Evolutionary conservation across 2,888 invertebrate species (phyloP), one percentile per base, ranked within the genome.

Genomic region (Lottia scabra): DNA sequence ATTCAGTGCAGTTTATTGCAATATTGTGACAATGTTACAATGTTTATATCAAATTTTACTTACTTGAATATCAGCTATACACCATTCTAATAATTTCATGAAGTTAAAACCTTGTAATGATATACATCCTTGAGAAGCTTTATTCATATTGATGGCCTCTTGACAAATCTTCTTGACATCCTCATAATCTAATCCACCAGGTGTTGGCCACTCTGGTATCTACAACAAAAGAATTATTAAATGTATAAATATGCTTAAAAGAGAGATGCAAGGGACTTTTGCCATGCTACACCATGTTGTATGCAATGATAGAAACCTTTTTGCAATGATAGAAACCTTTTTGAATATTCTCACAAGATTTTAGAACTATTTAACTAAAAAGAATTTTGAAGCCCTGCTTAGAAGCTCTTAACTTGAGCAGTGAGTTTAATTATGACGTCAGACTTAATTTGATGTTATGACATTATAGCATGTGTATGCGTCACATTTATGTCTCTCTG

Each of bases 11-110:
- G 30, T 30, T 30, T n/a, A n/a, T n/a, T n/a, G n/a, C n/a, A n/a
- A n/a, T n/a, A n/a, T n/a, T n/a, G n/a, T n/a, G n/a, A n/a, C n/a
- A n/a, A n/a, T n/a, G n/a, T n/a, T n/a, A n/a, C n/a, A n/a, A n/a
- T n/a, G n/a, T n/a, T n/a, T n/a, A n/a, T n/a, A n/a, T n/a, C n/a
- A n/a, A n/a, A n/a, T n/a, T n/a, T n/a, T n/a, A 30, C 73, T 71
- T 70, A 86, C 86, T 78, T 80, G 76, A 26, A 85, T 83, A 70
- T 86, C 86, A 43, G 75, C 74, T 0, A 82, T 74, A 69, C 86
- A 86, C 26, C 75, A 79, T 4, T 74, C 68, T 6, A 85, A 70
- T 13, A 81, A 78, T 8, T 76, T 68, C 1, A 81, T 68, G 30
- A 68, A 23, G 26, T 67, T 27, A 12, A 76, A 65, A 6, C 16